Evolutionary conservation across 1,140 invertebrate genomes (phyloP).

Genomic region (Drosophila setifemur): DNA sequence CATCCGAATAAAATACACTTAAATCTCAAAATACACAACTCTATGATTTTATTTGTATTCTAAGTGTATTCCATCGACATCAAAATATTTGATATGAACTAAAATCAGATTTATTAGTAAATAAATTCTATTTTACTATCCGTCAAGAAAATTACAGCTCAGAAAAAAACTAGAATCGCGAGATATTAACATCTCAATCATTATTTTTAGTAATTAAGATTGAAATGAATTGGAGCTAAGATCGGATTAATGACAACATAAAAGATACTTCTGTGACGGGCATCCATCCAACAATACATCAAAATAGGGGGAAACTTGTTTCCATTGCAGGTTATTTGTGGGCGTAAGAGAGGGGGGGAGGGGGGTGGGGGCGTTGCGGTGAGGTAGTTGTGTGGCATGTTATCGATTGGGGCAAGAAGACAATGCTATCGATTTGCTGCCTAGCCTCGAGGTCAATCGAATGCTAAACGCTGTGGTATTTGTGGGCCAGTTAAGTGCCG

Average conservation of each 20-base stretch:
- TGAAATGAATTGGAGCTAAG: background rate
- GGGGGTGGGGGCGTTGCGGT: background rate
- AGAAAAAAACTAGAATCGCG: too few relatives aligned
- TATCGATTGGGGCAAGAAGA: slow-evolving; percentile 34
- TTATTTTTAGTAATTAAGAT: too few relatives aligned
- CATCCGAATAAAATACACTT: too few relatives aligned
- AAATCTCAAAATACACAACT: too few relatives aligned
- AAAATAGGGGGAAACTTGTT: slow-evolving; percentile 7
- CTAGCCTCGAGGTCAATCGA: slow-evolving; percentile 56
- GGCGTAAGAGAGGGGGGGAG: background rate
- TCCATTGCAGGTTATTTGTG: background rate
- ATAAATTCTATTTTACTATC: too few relatives aligned
- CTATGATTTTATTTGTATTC: too few relatives aligned
- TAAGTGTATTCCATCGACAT: too few relatives aligned
- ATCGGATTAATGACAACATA: background rate
- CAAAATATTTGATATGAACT: too few relatives aligned
- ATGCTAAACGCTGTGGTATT: slow-evolving; percentile 37
- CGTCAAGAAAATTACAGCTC: too few relatives aligned
- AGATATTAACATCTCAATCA: too few relatives aligned
- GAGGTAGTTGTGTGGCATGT: too few relatives aligned
- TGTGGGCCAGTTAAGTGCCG: background rate
- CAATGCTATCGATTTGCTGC: slow-evolving; percentile 48
- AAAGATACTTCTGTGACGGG: background rate
- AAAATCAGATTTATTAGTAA: background rate
- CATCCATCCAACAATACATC: too few relatives aligned